A percentile compares a stretch with the other conserved stretches of the same genome.
These are phyloP conservation scores for Rhagologus leucostigma DNA, from an alignment of 2,113 vertebrate genomes.

Conservation along the genomic window DNA sequence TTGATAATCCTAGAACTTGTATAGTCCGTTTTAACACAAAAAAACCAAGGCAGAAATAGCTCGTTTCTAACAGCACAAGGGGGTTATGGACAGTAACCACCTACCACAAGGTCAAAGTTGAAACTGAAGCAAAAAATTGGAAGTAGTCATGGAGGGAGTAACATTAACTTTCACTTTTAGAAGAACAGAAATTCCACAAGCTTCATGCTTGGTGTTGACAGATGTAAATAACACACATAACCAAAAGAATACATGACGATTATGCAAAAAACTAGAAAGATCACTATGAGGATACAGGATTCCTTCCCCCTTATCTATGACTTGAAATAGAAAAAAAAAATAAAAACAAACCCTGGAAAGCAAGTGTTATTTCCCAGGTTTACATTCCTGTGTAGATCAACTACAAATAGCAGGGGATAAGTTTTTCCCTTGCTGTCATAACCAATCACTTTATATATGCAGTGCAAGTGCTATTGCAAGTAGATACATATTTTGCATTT, in stretches of 20 bases:
- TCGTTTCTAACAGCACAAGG: background rate
- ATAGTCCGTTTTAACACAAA: background rate
- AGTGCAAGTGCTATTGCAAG: background rate
- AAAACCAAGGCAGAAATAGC: background rate
- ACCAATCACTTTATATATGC: background rate
- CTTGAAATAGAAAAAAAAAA: background rate
- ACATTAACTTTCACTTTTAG: background rate
- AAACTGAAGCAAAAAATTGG: background rate
- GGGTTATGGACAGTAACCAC: background rate
- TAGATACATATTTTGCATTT: conserved; percentile 39
- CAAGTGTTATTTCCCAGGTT: conserved; percentile 5
- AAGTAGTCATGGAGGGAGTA: background rate
- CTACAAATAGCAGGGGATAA: background rate
- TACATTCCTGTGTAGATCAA: conserved; percentile 9
- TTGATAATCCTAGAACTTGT: background rate
- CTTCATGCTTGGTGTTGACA: background rate
- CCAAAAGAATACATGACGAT: background rate
- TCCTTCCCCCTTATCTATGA: background rate
- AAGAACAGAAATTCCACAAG: background rate
- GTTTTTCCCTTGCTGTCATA: background rate
- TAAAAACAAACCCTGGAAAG: background rate
- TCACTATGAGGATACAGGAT: background rate
- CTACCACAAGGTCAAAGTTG: background rate
- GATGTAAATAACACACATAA: background rate
- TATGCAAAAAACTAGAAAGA: background rate